These are phyloP conservation scores for Protobothrops flavoviridis DNA, from an alignment of 2,113 vertebrate species.

Conservation along the genomic window DNA sequence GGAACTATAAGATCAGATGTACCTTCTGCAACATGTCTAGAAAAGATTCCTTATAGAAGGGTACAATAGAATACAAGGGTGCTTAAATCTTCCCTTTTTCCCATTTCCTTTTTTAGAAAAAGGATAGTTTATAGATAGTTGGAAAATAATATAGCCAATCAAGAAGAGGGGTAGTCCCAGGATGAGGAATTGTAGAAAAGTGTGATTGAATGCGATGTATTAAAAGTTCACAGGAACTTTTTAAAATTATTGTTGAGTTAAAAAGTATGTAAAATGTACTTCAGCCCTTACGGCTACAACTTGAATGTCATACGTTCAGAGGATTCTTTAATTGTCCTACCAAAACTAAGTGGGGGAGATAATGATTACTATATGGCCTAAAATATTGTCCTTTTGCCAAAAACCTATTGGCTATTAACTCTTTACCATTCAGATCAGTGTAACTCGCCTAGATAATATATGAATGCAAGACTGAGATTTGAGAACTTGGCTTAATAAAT, in stretches of 20 bases:
- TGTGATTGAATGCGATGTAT: too few species aligned
- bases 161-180: too few species aligned
- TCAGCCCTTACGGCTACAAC: background rate
- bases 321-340: background rate
- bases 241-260: background rate
- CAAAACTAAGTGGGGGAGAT: background rate
- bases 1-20: background rate
- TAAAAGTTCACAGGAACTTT: background rate
- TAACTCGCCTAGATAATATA: background rate
- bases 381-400: background rate
- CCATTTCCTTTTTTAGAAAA: background rate
- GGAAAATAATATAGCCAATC: background rate
- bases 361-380: background rate
- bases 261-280: background rate
- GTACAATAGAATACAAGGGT: background rate
- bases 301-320: background rate
- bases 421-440: too few species aligned
- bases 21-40: background rate
- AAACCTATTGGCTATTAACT: background rate
- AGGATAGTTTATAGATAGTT: background rate
- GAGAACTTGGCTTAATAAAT: background rate
- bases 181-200: background rate
- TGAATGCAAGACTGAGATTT: background rate
- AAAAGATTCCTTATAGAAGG: too few species aligned
- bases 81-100: background rate